phyloP scores from a whole-genome alignment of 2,888 invertebrate species.

The Dynastes tityus region DNA sequence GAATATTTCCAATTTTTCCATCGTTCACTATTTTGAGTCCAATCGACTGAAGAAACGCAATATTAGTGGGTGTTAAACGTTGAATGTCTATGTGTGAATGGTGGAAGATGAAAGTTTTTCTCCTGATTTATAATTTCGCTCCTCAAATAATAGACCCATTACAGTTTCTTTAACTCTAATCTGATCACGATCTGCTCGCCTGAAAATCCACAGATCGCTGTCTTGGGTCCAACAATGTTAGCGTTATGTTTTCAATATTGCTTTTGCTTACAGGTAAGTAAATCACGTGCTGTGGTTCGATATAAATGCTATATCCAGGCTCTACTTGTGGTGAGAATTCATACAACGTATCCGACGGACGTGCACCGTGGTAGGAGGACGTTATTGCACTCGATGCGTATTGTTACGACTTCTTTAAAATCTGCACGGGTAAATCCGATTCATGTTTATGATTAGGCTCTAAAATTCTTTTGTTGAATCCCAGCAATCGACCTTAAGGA shows the following conservation, averaged over 20 bases:
- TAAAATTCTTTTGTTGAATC: constrained; percentile 40
- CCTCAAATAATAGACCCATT: constrained; percentile 6
- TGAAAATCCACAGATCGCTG: constrained; percentile 57
- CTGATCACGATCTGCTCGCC: constrained; percentile 57
- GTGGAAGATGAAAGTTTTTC: background rate
- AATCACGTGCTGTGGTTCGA: constrained; percentile 61
- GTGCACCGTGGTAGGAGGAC: constrained; percentile 61
- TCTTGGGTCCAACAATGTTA: constrained; percentile 56
- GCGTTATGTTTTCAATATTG: constrained; percentile 48
- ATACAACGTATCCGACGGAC: constrained; percentile 56
- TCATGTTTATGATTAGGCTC: constrained; percentile 34
- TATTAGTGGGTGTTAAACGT: constrained; percentile 32
- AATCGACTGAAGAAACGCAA: constrained; percentile 19
- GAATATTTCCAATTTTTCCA: constrained; percentile 36
- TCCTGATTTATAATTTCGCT: background rate
- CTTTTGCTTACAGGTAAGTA: constrained; percentile 47
- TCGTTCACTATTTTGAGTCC: constrained; percentile 43
- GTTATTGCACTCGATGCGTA: constrained; percentile 51
- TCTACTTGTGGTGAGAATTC: constrained; percentile 61
- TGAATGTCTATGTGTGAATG: constrained; percentile 49
- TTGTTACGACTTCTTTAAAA: constrained; percentile 49
- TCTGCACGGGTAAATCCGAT: constrained; percentile 52
- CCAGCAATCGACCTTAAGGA: constrained; percentile 23
- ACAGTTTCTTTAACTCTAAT: constrained; percentile 58
- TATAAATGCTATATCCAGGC: constrained; percentile 64